These are phyloP conservation scores for Axis porcinus DNA, from an alignment of 2,113 vertebrate species.

Conservation along the genomic window DNA sequence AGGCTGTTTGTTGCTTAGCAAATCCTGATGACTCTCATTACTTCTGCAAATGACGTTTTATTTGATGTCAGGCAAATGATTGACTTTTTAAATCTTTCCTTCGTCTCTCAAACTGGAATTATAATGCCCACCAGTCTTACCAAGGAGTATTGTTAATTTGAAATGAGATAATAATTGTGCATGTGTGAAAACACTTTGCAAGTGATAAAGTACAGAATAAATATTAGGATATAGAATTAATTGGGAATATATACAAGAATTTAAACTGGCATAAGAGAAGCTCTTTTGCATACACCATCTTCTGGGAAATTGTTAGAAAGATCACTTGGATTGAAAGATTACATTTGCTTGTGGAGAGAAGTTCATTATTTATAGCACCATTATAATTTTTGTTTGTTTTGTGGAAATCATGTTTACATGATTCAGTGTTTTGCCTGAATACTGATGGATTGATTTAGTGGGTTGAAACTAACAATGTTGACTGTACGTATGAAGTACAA, in stretches of 20 bases:
- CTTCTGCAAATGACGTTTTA: not conserved
- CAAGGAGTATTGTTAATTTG: not conserved
- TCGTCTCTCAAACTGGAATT: not conserved
- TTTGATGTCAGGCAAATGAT: not conserved
- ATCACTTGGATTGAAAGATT: not conserved
- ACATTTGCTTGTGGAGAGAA: not conserved
- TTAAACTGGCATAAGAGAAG: not conserved
- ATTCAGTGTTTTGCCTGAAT: conserved; percentile 4
- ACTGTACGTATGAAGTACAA: not conserved
- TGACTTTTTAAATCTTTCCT: not conserved
- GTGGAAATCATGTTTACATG: not conserved
- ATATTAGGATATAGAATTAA: conserved; percentile 16
- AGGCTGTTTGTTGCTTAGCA: not conserved
- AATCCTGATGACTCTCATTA: not conserved
- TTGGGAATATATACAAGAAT: not conserved
- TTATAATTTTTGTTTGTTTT: not conserved
- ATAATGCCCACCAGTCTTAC: not conserved
- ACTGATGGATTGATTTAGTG: not conserved
- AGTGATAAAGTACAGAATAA: not conserved
- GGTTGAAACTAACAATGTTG: not conserved
- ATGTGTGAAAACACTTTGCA: not conserved
- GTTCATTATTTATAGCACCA: not conserved
- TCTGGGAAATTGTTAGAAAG: not conserved
- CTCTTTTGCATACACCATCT: not conserved
- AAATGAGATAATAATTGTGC: not conserved